Evolutionary conservation across 2,113 vertebrate genomes (phyloP).

Genomic region (Salvator merianae): DNA sequence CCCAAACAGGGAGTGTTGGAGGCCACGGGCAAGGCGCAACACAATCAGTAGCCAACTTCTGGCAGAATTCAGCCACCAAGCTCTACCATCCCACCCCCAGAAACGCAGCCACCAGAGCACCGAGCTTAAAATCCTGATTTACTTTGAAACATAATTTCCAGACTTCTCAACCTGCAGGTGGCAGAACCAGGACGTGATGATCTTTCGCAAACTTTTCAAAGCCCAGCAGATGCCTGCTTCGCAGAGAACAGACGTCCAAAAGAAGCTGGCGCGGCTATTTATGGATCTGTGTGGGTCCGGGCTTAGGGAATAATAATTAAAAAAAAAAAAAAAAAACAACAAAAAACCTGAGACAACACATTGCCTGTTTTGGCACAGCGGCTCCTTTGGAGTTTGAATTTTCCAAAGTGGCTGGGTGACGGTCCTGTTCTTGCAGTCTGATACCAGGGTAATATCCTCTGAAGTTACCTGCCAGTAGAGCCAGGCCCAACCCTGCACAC

Average conservation of each 20-base stretch:
- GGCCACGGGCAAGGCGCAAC: too few species aligned
- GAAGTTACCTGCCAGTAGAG: too few species aligned
- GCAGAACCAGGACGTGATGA: not conserved
- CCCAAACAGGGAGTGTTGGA: too few species aligned
- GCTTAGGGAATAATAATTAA: too few species aligned
- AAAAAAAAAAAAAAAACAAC: too few species aligned
- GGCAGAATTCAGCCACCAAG: too few species aligned
- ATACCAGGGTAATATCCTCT: too few species aligned
- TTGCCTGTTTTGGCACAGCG: too few species aligned
- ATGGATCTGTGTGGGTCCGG: not conserved
- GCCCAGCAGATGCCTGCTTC: not conserved
- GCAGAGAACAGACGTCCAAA: not conserved
- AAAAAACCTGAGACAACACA: too few species aligned
- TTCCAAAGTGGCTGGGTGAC: not conserved
- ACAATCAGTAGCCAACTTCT: too few species aligned
- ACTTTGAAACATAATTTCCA: not conserved
- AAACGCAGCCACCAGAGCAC: not conserved
- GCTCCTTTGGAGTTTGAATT: not conserved
- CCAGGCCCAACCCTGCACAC: too few species aligned
- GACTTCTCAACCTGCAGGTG: not conserved
- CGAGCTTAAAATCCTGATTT: not conserved
- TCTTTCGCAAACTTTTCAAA: not conserved
- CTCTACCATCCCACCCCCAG: too few species aligned
- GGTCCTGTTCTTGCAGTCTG: not conserved
- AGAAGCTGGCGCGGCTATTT: not conserved